Evolutionary conservation across 2,113 vertebrate genomes (phyloP), one percentile per base, ranked within the genome.

Genomic region (Erinaceus europaeus): DNA sequence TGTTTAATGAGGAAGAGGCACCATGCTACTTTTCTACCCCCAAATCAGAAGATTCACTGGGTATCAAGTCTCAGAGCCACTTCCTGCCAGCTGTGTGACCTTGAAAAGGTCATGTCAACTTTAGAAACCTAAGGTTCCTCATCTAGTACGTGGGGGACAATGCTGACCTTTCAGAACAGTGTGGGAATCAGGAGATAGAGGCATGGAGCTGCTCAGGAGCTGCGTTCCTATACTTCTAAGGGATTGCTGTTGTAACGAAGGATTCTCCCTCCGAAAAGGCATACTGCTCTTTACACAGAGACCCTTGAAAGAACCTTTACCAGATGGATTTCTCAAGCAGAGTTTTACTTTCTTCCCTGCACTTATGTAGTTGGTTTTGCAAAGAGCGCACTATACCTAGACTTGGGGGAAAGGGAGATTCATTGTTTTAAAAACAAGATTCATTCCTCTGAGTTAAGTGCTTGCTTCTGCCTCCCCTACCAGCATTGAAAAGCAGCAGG

Each of bases 261-360:
- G 1, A 36, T 15, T 21, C 44, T 57, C 21, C 42, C 57, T 3
- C n/a, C n/a, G n/a, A 15, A 42, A n/a, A 38, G 6, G 53, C 20
- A 42, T 34, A 3, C 20, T 40, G n/a, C 62, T 79, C 72, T 69
- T 34, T 44, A 9, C 38, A 32, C 42, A 52, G 14, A 86, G 77
- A 84, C 84, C 25, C 50, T n/a, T 3, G 18, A 18, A 79, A 50
- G 69, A 57, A 44, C n/a, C 76, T 29, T 20, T 48, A 14, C 53
- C 11, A 32, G 57, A 57, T 25, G 20, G 32, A 38, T 6, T 20
- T 36, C 42, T 46, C 42, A 25, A 34, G 38, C 55, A 21, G 46
- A 74, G 42, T 32, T 71, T 75, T 64, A 52, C n/a, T 68, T 59
- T n/a, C 48, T 80, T 84, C 79, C 52, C 77, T 44, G 36, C 14